Base-by-base conservation (phyloP, 2,888 invertebrate genomes). In the Coleophora flavipennella region DNA sequence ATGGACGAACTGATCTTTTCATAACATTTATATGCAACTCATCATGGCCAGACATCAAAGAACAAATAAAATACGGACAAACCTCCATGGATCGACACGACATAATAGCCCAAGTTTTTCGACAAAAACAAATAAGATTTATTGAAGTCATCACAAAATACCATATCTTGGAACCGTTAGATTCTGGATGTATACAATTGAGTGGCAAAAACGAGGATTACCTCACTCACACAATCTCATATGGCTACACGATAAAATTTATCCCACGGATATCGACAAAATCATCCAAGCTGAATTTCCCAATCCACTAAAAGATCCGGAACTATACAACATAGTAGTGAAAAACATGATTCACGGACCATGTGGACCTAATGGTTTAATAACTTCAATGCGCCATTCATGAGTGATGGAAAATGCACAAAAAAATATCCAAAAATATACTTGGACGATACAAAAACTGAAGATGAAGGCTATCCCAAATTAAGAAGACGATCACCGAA, bases 381-480 rank as follows among this genome's bases (percentile, higher is more conserved):
- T 34, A 46, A 50, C 26, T 41, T 20, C 2, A 45, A 44, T 41
- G 48, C 51, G 36, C 51, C 50, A 39, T 50, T 46, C 36, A 49
- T 51, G 53, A 36, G 36, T 47, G 39, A 51, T 40, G 35, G 34
- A 6, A 46, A 47, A 45, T 50, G 49, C 43, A 47, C 38, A 35
- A 48, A 51, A 49, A 47, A 44, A 46, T 46, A 39, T 45, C 53
- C 49, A 36, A 46, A 44, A 36, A n/a, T 36, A 14, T 44, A 50
- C 38, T 41, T 42, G 42, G 46, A 27, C 32, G 41, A 51, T 46
- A 47, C 46, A 42, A 1, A 0, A 35, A 48, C 50, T 39, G 41
- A 48, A 39, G 46, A 53, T 42, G 49, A 54, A 36, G 50, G 51
- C 36, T 53, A 55, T 46, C 48, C 50, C 25, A 42, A 46, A 49